Evolutionary conservation across 2,113 vertebrate species (phyloP).

Genomic region (Phalacrocorax carbo): DNA sequence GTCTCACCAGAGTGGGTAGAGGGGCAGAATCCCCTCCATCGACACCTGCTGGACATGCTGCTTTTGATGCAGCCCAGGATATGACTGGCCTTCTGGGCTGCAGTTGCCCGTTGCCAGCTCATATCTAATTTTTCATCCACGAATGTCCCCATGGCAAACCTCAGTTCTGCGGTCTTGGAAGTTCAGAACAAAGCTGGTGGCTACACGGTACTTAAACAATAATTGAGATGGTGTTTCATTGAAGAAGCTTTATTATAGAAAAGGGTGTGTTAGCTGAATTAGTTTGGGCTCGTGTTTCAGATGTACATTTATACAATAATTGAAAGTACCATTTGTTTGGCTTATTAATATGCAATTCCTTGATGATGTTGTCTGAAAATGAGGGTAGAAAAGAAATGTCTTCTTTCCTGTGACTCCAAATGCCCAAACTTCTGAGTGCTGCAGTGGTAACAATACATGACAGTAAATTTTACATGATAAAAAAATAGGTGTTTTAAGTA

Average conservation of each 20-base stretch:
- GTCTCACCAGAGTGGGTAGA: fast-evolving
- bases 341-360: not conserved
- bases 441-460: not conserved
- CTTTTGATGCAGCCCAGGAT: not conserved
- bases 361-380: not conserved
- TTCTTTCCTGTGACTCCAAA: not conserved
- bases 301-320: not conserved
- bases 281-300: not conserved
- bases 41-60: not conserved
- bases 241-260: not conserved
- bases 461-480: not conserved
- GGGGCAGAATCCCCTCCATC: not conserved
- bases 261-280: not conserved
- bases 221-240: not conserved
- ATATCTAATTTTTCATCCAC: not conserved
- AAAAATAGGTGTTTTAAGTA: not conserved
- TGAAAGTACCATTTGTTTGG: not conserved
- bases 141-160: not conserved
- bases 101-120: not conserved
- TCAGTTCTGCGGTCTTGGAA: not conserved
- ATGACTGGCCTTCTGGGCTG: not conserved
- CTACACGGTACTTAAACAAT: not conserved
- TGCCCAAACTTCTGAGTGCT: not conserved
- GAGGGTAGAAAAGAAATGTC: not conserved
- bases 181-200: not conserved